A percentile compares a stretch with the other conserved stretches of the same genome.
Evolutionary conservation across 2,888 invertebrate species (phyloP).

Genomic region (Drosophila gaucha): DNA sequence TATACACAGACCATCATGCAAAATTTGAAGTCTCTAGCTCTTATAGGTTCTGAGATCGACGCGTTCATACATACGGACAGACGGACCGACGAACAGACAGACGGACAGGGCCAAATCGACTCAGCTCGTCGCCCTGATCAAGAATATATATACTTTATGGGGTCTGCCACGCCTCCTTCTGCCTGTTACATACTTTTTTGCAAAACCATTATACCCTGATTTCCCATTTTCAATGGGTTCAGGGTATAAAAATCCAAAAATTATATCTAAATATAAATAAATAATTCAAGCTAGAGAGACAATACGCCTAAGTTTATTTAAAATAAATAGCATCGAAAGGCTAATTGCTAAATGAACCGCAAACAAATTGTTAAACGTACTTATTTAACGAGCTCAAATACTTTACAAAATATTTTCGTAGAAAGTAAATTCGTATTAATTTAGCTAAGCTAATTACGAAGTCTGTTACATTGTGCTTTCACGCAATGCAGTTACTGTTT

Average conservation of each 20-base stretch:
- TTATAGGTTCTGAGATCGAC: too few species aligned
- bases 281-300: background rate
- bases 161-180: too few species aligned
- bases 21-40: too few species aligned
- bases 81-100: too few species aligned
- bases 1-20: too few species aligned
- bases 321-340: background rate
- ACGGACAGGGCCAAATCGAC: too few species aligned
- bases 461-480: background rate
- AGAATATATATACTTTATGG: too few species aligned
- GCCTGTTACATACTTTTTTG: too few species aligned
- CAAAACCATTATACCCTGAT: too few species aligned
- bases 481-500: slow-evolving; percentile 8
- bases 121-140: too few species aligned
- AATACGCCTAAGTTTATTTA: background rate
- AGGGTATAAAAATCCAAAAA: background rate
- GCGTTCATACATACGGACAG: too few species aligned
- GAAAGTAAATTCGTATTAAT: slow-evolving; percentile 4
- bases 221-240: too few species aligned
- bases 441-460: background rate
- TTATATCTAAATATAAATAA: background rate
- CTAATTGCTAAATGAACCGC: background rate
- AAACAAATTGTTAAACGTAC: background rate
- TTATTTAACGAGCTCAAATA: background rate
- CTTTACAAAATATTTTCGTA: background rate